These are phyloP conservation scores for Lasioglossum figueresi DNA, from an alignment of 2,888 invertebrate species.

Conservation along the genomic window DNA sequence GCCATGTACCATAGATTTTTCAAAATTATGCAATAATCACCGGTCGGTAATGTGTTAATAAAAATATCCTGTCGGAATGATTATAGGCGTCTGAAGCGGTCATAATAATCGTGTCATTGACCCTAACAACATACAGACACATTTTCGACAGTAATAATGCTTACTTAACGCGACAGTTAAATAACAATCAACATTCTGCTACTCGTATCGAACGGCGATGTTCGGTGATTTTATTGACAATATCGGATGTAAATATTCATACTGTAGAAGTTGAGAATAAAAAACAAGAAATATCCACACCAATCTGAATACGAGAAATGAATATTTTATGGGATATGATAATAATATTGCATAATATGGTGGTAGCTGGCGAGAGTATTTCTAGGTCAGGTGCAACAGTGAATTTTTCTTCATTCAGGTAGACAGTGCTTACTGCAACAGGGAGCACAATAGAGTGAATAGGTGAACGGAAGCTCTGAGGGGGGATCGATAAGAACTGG, in stretches of 20 bases:
- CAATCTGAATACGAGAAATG: not conserved
- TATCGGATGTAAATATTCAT: not conserved
- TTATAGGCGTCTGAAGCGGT: not conserved
- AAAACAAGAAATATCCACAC: not conserved
- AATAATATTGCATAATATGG: not conserved
- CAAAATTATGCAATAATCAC: no score
- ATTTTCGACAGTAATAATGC: no score
- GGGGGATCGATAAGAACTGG: slow-evolving; percentile 76
- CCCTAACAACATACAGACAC: no score
- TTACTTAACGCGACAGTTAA: not conserved
- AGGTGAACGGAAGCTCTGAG: slow-evolving; percentile 63
- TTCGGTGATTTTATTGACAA: not conserved
- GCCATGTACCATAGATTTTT: no score
- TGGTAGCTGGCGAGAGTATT: not conserved
- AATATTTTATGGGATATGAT: not conserved
- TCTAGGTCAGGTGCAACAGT: slow-evolving; percentile 1
- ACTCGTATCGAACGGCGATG: not conserved
- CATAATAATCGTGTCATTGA: not conserved
- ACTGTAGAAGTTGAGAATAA: not conserved
- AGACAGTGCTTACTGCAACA: slow-evolving; percentile 2
- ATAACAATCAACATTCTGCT: not conserved
- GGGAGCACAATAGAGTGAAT: slow-evolving; percentile 7
- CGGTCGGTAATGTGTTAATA: no score
- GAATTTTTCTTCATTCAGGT: not conserved
- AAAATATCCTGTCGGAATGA: no score